phyloP scores from a whole-genome alignment of 2,888 invertebrate species.

The Caenorhabditis macrosperma region DNA sequence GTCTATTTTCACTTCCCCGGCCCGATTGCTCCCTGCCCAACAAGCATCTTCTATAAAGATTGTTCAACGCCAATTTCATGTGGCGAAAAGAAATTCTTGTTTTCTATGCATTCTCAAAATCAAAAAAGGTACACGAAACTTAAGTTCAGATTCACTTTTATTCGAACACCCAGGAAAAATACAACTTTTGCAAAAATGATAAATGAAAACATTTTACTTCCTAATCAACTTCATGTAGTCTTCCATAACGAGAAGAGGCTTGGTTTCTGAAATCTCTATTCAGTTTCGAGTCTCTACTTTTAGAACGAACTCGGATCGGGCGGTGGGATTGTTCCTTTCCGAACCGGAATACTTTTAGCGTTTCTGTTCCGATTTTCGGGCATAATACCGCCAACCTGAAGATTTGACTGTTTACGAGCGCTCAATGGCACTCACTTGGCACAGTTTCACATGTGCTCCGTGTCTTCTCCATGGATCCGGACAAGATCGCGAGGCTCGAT shows the following conservation, averaged over 20 bases:
- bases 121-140: background rate
- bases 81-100: slow-evolving; percentile 18
- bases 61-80: slow-evolving; percentile 37
- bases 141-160: too few relatives aligned
- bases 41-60: slow-evolving; percentile 32
- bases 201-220: background rate
- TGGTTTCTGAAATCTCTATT: slow-evolving; percentile 24
- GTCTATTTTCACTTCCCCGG: slow-evolving; percentile 43
- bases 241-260: slow-evolving; percentile 36
- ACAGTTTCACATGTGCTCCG: slow-evolving; percentile 52
- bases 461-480: slow-evolving; percentile 57
- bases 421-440: slow-evolving; percentile 39
- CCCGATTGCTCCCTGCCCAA: slow-evolving; percentile 15
- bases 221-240: slow-evolving; percentile 38
- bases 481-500: slow-evolving; percentile 31
- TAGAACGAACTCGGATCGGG: slow-evolving; percentile 19
- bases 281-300: background rate
- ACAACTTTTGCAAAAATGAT: background rate
- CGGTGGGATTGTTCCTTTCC: slow-evolving; percentile 44
- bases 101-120: background rate
- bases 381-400: slow-evolving; percentile 48
- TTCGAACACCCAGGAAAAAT: background rate
- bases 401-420: too few relatives aligned
- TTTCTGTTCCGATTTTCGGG: slow-evolving; percentile 27
- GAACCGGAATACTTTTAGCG: background rate